Evolutionary conservation across 2,888 invertebrate species (phyloP).

Genomic region (Syritta pipiens): DNA sequence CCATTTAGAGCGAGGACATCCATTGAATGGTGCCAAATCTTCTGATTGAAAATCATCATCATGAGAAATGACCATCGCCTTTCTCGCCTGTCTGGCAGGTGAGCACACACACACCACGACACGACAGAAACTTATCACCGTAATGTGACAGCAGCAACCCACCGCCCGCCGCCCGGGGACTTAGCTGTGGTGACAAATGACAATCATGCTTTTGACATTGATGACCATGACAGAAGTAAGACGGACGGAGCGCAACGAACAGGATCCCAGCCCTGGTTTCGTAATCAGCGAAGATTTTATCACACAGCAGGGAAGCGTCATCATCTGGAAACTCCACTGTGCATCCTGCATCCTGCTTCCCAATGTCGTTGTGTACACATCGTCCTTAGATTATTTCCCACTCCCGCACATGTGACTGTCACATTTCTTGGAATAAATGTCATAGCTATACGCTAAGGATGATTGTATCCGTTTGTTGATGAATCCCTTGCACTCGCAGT

Average conservation of each 20-base stretch:
- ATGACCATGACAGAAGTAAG: slow-evolving; percentile 31
- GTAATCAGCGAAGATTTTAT: slow-evolving; percentile 25
- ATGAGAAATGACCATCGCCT: no score
- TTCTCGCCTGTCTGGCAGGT: no score
- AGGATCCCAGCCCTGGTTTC: slow-evolving; percentile 20
- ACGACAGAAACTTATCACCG: slow-evolving; percentile 12
- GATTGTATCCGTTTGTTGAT: slow-evolving; percentile 11
- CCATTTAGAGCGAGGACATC: neutral
- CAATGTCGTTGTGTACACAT: no score
- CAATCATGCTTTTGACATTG: slow-evolving; percentile 42
- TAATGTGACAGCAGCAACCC: slow-evolving; percentile 18
- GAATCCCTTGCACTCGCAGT: no score
- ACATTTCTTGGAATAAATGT: slow-evolving; percentile 7
- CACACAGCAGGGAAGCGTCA: neutral
- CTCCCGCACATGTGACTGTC: slow-evolving; percentile 14
- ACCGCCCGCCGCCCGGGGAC: neutral
- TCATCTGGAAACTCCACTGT: neutral
- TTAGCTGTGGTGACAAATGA: slow-evolving; percentile 55
- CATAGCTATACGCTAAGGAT: neutral
- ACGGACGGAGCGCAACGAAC: slow-evolving; percentile 1
- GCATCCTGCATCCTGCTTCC: slow-evolving; percentile 12
- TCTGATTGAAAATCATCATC: no score
- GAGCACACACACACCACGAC: neutral
- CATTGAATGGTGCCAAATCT: neutral
- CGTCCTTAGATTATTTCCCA: no score